A percentile compares a stretch with the other conserved stretches of the same genome.
phyloP scores from a whole-genome alignment of 2,888 invertebrate species.

The Campoplex capitator region DNA sequence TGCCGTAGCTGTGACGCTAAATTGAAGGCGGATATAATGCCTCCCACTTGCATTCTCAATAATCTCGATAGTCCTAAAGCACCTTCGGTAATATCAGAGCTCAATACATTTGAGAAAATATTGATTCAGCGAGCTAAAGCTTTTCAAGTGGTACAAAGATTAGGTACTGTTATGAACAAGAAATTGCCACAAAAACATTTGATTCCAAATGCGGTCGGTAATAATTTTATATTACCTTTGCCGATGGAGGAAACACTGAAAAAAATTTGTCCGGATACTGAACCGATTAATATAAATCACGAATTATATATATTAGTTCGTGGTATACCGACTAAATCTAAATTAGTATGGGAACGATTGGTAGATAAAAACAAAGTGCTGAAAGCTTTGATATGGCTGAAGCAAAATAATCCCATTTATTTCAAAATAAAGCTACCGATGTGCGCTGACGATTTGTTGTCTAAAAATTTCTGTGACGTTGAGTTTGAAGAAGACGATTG shows the following conservation, averaged over 20 bases:
- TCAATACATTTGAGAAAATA: constrained; percentile 74
- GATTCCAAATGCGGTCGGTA: not conserved
- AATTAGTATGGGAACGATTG: constrained; percentile 74
- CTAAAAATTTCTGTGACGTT: constrained; percentile 51
- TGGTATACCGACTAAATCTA: constrained; percentile 75
- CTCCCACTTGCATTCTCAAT: constrained; percentile 75
- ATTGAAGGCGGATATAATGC: constrained; percentile 70
- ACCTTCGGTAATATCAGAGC: constrained; percentile 43
- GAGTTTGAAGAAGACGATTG: constrained; percentile 31
- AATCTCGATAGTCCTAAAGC: constrained; percentile 58
- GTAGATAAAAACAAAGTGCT: constrained; percentile 76
- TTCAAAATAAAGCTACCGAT: constrained; percentile 72
- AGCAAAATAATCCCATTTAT: constrained; percentile 75
- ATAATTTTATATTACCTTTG: constrained; percentile 64
- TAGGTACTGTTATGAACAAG: constrained; percentile 71
- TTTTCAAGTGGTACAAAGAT: constrained; percentile 66
- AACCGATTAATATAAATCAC: constrained; percentile 75
- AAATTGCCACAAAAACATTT: constrained; percentile 71
- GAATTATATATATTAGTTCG: constrained; percentile 73
- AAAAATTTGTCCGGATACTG: constrained; percentile 59
- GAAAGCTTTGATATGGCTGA: constrained; percentile 74
- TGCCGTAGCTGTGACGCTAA: constrained; percentile 69
- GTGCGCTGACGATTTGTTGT: constrained; percentile 54
- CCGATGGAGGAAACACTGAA: constrained; percentile 26
- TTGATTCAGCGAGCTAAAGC: constrained; percentile 69